Evolutionary conservation across 2,888 invertebrate species (phyloP), one percentile per base, ranked within the genome.

Genomic region (Orthonevra nobilis): DNA sequence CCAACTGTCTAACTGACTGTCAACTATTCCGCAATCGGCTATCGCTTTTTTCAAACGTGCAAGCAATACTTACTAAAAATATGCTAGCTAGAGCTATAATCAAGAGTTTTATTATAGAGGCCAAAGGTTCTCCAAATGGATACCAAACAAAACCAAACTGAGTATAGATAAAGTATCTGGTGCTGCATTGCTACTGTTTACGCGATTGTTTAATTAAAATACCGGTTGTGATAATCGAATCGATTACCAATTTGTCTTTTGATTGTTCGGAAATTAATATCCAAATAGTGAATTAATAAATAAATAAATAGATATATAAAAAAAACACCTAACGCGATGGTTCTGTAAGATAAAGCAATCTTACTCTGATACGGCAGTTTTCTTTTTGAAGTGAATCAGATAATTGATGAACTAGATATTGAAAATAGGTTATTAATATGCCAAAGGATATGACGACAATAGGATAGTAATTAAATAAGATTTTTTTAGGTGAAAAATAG

Each of bases 251-350:
- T 60, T 58, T 69, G 58, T 50, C n/a, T 69, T 69, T 69, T 58
- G 58, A 69, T 69, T 69, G 69, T 69, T 58, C 50, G 32, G 58
- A 69, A 69, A 69, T 69, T 50, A 58, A 69, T 69, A 69, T 69
- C 58, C 40, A 50, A 60, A 68, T 32, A 23, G 23, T 5, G 5
- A 23, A 23, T 23, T 23, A 5, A 23, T 23, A 23, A 36, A 7
- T 42, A 42, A 34, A 32, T 32, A 42, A 19, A 30, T 23, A 14
- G 30, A 32, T 30, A 19, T 58, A 38, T 48, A n/a, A n/a, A n/a
- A n/a, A n/a, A n/a, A n/a, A n/a, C n/a, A n/a, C n/a, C n/a, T n/a
- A n/a, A n/a, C n/a, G 4, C 19, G 56, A 69, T 60, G 14, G 69
- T 50, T 17, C 17, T 32, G 32, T 5, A n/a, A 50, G 50, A 58